Evolutionary conservation across 2,888 invertebrate genomes (phyloP).

Genomic region (Argynnis bischoffii): DNA sequence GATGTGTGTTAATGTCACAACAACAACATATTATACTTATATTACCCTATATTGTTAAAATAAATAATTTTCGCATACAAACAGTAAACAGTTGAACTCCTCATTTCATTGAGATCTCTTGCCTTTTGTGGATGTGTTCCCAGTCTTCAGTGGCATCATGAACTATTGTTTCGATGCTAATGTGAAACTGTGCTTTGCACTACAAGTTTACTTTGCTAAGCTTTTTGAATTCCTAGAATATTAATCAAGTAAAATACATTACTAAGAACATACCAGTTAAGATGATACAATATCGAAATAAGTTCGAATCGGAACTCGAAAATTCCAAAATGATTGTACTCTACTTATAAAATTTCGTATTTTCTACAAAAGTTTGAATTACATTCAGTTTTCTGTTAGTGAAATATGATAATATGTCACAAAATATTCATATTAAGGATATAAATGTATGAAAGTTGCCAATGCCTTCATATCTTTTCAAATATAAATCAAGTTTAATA

Average conservation of each 20-base stretch:
- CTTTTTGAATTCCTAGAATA: slow-evolving; percentile 29
- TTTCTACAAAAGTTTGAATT: too few species aligned
- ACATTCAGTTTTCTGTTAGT: too few species aligned
- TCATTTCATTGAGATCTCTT: slow-evolving; percentile 33
- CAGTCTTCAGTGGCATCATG: slow-evolving; percentile 33
- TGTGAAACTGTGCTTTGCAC: slow-evolving; percentile 43
- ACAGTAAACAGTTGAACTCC: slow-evolving; percentile 12
- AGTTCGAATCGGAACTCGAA: too few species aligned
- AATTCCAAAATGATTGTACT: too few species aligned
- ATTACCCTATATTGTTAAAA: neutral
- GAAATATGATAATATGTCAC: too few species aligned
- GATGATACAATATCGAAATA: too few species aligned
- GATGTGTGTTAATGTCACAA: too few species aligned
- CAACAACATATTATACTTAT: too few species aligned
- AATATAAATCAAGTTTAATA: slow-evolving; percentile 11
- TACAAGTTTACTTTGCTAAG: slow-evolving; percentile 40
- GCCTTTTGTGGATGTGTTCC: slow-evolving; percentile 36
- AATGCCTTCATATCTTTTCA: neutral
- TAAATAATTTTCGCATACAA: neutral
- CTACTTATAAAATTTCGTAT: too few species aligned
- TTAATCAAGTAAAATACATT: slow-evolving; percentile 18
- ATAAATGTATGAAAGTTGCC: too few species aligned
- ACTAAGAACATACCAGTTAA: too few species aligned
- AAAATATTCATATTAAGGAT: too few species aligned
- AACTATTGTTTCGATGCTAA: slow-evolving; percentile 46